Conservation (phyloP, 92 coral and sea anemone species). For the Plumapathes pennacea region DNA sequence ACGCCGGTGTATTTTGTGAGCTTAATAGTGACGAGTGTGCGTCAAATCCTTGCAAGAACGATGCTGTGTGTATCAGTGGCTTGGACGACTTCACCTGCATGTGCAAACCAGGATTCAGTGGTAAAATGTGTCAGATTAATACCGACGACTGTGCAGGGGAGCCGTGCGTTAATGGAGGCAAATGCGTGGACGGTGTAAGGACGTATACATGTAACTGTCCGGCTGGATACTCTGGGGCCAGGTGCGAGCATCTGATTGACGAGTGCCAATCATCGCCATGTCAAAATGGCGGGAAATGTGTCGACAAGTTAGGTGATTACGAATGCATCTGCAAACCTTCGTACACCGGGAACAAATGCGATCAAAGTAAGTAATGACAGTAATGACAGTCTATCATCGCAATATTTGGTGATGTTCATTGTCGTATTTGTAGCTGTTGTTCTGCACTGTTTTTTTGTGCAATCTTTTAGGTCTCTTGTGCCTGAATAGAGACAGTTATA, state of each 20-base stretch:
- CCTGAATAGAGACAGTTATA: too few species aligned
- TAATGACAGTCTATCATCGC: too few species aligned
- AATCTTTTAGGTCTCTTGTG: too few species aligned
- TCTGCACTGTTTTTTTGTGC: too few species aligned
- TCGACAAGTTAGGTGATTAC: constrained; percentile 54
- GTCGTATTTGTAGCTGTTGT: too few species aligned
- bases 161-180: constrained; percentile 71
- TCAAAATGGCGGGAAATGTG: constrained; percentile 69
- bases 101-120: constrained; percentile 46
- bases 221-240: constrained; percentile 54
- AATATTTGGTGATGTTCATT: too few species aligned
- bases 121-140: constrained; percentile 55
- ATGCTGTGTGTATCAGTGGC: constrained; percentile 53
- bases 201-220: constrained; percentile 59
- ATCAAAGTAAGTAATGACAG: constrained; percentile 70
- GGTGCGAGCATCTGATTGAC: constrained; percentile 54
- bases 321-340: constrained; percentile 70
- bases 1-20: constrained; percentile 68
- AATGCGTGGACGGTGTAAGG: constrained; percentile 55
- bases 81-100: constrained; percentile 30
- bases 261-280: constrained; percentile 65
- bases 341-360: constrained; percentile 67
- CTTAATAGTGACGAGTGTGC: constrained; percentile 51
- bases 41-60: constrained; percentile 61
- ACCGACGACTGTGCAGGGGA: constrained; percentile 73